These are phyloP conservation scores for Calyptommatus sinebrachiatus DNA, from an alignment of 2,113 vertebrate genomes.

Conservation along the genomic window DNA sequence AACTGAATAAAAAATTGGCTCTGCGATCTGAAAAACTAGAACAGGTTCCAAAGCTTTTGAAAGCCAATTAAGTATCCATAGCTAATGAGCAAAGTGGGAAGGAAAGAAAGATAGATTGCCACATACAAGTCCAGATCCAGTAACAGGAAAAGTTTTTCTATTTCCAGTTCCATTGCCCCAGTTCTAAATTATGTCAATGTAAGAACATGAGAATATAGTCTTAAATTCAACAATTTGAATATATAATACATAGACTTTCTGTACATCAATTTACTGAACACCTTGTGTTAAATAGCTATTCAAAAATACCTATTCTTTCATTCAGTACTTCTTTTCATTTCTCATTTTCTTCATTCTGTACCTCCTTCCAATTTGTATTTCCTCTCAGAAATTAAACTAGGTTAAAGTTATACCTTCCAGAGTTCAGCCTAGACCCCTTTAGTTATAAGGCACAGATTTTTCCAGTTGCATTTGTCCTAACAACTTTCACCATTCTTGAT, in stretches of 20 bases:
- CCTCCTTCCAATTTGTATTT: neutral
- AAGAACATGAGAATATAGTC: neutral
- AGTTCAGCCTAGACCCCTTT: neutral
- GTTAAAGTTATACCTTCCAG: neutral
- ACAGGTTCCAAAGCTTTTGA: slow-evolving; percentile 8
- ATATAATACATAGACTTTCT: neutral
- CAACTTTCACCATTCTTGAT: no score
- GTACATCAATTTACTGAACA: neutral
- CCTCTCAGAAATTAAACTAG: neutral
- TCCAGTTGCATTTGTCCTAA: no score
- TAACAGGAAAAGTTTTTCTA: neutral
- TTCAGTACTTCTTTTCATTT: neutral
- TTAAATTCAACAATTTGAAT: neutral
- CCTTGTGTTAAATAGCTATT: neutral
- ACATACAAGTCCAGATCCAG: neutral
- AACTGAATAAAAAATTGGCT: slow-evolving; percentile 5
- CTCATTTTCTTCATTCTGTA: neutral
- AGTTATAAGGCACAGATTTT: neutral
- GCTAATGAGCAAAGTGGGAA: neutral
- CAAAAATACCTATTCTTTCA: neutral
- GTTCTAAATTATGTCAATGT: neutral
- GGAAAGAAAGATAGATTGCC: neutral
- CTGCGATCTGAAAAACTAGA: slow-evolving; percentile 9
- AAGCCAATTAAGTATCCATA: slow-evolving; percentile 19
- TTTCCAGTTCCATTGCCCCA: neutral